phyloP scores from a whole-genome alignment of 2,888 invertebrate species.

The Pyrochroa serraticornis region DNA sequence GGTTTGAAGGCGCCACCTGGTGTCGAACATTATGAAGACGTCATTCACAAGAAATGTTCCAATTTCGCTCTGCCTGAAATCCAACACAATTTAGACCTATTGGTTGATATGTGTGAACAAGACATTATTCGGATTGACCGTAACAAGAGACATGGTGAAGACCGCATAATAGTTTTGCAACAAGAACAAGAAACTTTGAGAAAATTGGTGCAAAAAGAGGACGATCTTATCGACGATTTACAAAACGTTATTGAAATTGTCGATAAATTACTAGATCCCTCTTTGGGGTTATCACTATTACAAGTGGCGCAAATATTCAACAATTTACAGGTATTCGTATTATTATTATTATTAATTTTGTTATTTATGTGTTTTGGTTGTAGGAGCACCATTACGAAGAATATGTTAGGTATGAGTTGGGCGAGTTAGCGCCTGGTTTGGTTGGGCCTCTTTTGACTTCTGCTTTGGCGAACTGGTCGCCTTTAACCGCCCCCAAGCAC shows the following conservation, averaged over 20 bases:
- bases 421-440: conserved; percentile 81
- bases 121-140: conserved; percentile 89
- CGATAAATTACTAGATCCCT: conserved; percentile 63
- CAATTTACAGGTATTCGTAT: conserved; percentile 59
- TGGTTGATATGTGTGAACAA: conserved; percentile 94
- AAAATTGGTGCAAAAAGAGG: conserved; percentile 73
- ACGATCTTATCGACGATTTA: conserved; percentile 73
- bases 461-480: conserved; percentile 79
- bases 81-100: conserved; percentile 86
- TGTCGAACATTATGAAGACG: conserved; percentile 68
- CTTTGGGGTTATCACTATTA: conserved; percentile 63
- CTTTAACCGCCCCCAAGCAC: conserved; percentile 70
- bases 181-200: conserved; percentile 77
- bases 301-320: conserved; percentile 66
- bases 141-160: conserved; percentile 75
- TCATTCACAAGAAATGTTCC: conserved; percentile 66
- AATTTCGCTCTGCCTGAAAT: conserved; percentile 88
- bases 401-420: conserved; percentile 84
- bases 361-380: conserved; percentile 10
- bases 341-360: not conserved
- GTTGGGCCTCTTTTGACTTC: conserved; percentile 83
- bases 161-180: conserved; percentile 78
- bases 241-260: conserved; percentile 73
- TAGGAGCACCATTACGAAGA: conserved; percentile 72
- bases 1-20: conserved; percentile 66